These are phyloP conservation scores for Eptesicus fuscus DNA, from an alignment of 2,113 vertebrate species.

Conservation along the genomic window DNA sequence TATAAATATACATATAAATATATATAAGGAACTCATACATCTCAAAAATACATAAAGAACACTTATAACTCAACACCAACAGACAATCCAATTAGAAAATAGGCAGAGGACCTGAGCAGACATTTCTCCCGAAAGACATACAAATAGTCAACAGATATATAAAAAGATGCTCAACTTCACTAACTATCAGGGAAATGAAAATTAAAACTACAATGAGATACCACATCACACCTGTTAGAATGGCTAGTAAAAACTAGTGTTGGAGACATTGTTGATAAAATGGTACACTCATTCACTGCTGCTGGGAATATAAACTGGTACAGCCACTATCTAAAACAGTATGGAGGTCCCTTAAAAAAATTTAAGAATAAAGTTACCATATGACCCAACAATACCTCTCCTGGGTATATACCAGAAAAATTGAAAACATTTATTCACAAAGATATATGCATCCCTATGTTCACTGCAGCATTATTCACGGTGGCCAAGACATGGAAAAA, in stretches of 20 bases:
- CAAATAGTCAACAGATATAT: background rate
- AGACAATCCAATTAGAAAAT: background rate
- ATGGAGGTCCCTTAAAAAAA: background rate
- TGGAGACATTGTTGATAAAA: background rate
- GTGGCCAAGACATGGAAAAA: background rate
- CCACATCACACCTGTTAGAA: background rate
- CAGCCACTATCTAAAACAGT: background rate
- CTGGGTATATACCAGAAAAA: background rate
- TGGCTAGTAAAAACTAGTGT: background rate
- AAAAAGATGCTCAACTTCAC: background rate
- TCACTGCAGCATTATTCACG: background rate
- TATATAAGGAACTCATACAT: background rate
- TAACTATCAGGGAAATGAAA: background rate
- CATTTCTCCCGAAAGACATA: background rate
- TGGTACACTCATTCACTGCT: background rate
- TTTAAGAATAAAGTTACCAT: background rate
- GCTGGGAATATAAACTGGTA: background rate
- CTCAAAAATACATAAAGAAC: too few species aligned
- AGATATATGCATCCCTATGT: background rate
- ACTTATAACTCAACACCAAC: background rate
- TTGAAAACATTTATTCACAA: background rate
- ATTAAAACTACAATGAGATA: background rate
- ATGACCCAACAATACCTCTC: background rate
- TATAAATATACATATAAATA: background rate
- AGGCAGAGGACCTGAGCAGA: background rate